Evolutionary conservation across 1,140 invertebrate genomes (phyloP), one percentile per base, ranked within the genome.

Genomic region (Alviniconcha marisindica): DNA sequence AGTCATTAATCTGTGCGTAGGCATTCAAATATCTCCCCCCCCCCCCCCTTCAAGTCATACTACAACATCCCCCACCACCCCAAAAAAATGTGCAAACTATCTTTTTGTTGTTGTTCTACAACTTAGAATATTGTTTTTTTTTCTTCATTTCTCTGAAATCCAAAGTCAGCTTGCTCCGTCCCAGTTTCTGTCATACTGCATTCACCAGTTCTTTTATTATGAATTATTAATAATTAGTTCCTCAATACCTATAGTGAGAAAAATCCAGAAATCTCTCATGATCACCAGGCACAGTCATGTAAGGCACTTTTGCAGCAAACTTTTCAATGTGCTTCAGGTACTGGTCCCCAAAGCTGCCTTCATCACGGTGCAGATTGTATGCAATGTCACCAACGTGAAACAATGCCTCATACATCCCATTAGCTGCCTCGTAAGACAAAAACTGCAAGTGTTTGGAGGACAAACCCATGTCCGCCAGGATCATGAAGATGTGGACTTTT

Each of bases 401-500:
- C 73, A 97, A 95, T 82, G 96, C 95, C 93, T 98, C 96, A 92
- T 97, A 98, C 84, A 95, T 91, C 21, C 95, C 96, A 54, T 94
- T 94, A 89, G 97, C 95, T 0, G 96, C 95, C 90, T 98, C 97
- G 85, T 96, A 94, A 91, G 97, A 96, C 33, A 99, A 90, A 83
- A 96, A 94, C 0, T 95, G 94, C 60, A 98, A 93, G 28, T 96
- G 96, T 54, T 91, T 89, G n/a, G 97, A 96, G 94, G 97, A 97
- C 88, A 96, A 96, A 0, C 97, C 97, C 95, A 98, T 96, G 92
- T 98, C 97, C 0, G 97, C 98, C 90, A 96, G 98, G 83, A 99
- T 95, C 66, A 97, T 97, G 56, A 98, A 90, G 2, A 82, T 85
- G 51, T 89, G 86, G 44, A 79, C 51, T 66, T 77, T 83, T 2